Evolutionary conservation across 2,797 vertebrate genomes (phyloP), one percentile per base, ranked within the genome.

Genomic region (Malacoctenus gilli): DNA sequence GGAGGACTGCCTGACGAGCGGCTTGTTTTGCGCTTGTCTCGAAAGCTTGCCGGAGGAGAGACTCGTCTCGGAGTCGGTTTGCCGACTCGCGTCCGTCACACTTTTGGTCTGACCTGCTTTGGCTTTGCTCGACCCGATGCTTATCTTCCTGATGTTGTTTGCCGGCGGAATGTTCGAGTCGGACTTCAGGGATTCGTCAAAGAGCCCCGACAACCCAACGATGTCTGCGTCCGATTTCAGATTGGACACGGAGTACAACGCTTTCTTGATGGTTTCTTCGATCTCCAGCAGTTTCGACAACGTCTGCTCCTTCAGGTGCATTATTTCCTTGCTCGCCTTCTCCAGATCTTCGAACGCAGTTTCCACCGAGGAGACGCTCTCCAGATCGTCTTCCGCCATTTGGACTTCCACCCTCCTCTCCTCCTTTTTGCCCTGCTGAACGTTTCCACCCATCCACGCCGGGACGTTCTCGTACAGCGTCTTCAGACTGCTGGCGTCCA

Each of bases 181-280:
- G 6, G 51, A 87, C 53, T 89, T 90, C 23, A 95, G 75, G 25
- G 94, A 93, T 70, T 95, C 94, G 4, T 92, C 91, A 70, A 95
- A 94, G 1, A 95, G 83, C 38, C 94, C 93, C 0, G 94, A 93
- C 62, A 93, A 85, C 0, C 92, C 90, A 32, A 79, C 85, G 0
- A 94, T 93, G 41, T 94, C 93, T 6, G 93, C 85, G 65, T 96
- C 94, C 11, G 95, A 93, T 75, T 96, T 95, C 42, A 97, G 91
- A 74, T 88, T 95, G 2, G 95, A 98, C 40, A 98, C 94, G 0
- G 96, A 97, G 74, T 91, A 96, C 48, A 99, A 88, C 6, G 93
- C 97, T 77, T 98, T 99, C 79, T 90, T 95, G 40, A 99, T 95
- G 0, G 95, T 91, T 50, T 96, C 93, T 82, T 98, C 96, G 0